These are phyloP conservation scores for Tringa solitaria DNA, from an alignment of 2,113 vertebrate species.

Conservation along the genomic window DNA sequence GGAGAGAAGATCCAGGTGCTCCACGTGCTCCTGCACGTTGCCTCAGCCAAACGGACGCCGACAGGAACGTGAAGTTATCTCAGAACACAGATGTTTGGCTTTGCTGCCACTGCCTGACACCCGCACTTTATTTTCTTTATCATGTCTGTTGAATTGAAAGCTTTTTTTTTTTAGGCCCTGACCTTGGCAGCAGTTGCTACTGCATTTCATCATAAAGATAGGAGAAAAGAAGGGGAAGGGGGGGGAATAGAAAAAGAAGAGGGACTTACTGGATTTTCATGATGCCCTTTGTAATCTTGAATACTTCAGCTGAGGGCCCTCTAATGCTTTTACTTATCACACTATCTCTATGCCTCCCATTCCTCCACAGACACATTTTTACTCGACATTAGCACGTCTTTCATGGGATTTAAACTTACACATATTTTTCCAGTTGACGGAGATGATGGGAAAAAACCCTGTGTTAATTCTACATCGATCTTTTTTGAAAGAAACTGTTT, in stretches of 20 bases:
- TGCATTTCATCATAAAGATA: slow-evolving; percentile 26
- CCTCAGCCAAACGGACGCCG: neutral
- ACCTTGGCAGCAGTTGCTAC: slow-evolving; percentile 48
- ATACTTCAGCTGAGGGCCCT: neutral
- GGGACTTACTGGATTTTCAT: slow-evolving; percentile 4
- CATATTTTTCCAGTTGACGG: neutral
- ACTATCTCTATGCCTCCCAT: neutral
- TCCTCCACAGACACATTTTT: neutral
- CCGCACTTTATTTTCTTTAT: slow-evolving; percentile 25
- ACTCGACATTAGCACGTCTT: neutral
- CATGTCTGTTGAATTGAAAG: slow-evolving; percentile 2
- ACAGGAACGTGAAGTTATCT: slow-evolving; percentile 28
- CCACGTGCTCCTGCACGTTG: neutral
- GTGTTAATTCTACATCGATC: neutral
- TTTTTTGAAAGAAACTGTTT: neutral
- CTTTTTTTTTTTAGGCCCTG: slow-evolving; percentile 2
- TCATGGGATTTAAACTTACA: neutral
- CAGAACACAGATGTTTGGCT: slow-evolving; percentile 35
- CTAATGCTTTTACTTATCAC: neutral
- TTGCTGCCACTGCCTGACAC: slow-evolving; percentile 13
- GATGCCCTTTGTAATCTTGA: slow-evolving; percentile 2
- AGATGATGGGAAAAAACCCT: neutral
- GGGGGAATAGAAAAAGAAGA: neutral
- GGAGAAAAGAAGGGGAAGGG: neutral
- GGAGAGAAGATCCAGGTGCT: slow-evolving; percentile 41